Conservation (phyloP, 1,140 invertebrate genomes). For the Melipona quadrifasciata region DNA sequence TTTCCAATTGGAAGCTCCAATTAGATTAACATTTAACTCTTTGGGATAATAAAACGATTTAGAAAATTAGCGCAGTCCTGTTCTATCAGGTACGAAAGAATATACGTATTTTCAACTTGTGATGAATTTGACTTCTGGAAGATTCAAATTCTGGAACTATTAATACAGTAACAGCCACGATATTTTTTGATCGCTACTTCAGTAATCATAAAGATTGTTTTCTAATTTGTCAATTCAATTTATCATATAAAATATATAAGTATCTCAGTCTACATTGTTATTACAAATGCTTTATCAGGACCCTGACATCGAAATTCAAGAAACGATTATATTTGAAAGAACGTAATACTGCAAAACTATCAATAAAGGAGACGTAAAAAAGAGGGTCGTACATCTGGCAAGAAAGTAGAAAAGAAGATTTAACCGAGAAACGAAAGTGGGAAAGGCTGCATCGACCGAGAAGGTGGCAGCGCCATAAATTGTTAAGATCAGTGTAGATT, state of each 20-base stretch:
- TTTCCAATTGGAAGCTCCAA: background rate
- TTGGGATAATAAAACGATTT: too few relatives aligned
- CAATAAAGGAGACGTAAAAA: too few relatives aligned
- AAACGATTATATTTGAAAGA: too few relatives aligned
- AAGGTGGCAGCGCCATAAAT: constrained; percentile 61
- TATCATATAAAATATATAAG: background rate
- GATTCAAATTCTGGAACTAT: too few relatives aligned
- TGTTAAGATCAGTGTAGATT: constrained; percentile 70
- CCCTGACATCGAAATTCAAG: background rate
- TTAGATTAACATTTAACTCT: background rate
- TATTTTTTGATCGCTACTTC: too few relatives aligned
- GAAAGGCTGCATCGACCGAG: constrained; percentile 41
- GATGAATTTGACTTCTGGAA: too few relatives aligned
- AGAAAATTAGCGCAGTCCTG: too few relatives aligned
- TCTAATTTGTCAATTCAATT: too few relatives aligned
- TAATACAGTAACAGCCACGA: too few relatives aligned
- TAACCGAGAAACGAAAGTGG: background rate
- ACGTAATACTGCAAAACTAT: background rate
- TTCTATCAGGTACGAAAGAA: too few relatives aligned
- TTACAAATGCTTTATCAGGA: background rate
- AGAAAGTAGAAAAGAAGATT: constrained; percentile 16
- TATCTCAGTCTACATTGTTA: background rate
- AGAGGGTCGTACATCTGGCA: background rate
- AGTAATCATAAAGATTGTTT: too few relatives aligned
- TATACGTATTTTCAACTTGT: too few relatives aligned